Base-by-base conservation (phyloP, 30 jellyfish, hydroid and myxozoan species). In the Aurelia coerulea region DNA sequence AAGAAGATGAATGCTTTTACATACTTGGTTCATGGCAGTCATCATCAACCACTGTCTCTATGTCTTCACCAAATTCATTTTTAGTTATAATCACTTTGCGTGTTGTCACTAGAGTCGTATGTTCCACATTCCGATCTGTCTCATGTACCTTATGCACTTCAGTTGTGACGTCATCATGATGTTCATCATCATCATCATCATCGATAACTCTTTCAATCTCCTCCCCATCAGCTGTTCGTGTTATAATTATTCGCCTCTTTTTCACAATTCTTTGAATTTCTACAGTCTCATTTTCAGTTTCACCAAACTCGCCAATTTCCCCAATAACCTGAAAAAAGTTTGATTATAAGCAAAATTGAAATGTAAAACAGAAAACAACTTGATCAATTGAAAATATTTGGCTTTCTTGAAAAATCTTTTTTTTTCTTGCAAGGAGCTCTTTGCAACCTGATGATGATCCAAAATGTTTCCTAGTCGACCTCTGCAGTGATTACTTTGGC, bases 41-140 rank as follows among this genome's bases (percentile, higher is more conserved):
- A 34, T 82, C 91, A 37, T 82, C 84, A 32, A 82, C 52, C 10
- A 82, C 64, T 10, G 91, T 82, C 62, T 82, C 91, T 13, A 53
- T 76, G 51, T 82, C 91, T 82, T 82, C 91, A 31, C 83, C 91
- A 59, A 82, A 67, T 39, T 82, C 91, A 51, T 82, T 82, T n/a
- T 82, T 50, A 54, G 91, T 68, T 4, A 82, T 69, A 15, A 82
- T 68, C 33, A 82, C 91, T 72, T 63, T 82, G 23, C 85, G 74
- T 33, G 91, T 82, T 60, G 73, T 78, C 13, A 82, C 78, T 5
- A 71, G 5, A 49, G 91, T 82, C 19, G 90, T 49, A 23, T 65
- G 59, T 65, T 79, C 72, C 35, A 72, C 65, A 5, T 46, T 46
- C 56, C 15, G 56, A 46, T 46, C 56, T 7, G 56, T 46, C 31